Conservation (phyloP, 1,140 invertebrate species). For the Drosophila azteca region DNA sequence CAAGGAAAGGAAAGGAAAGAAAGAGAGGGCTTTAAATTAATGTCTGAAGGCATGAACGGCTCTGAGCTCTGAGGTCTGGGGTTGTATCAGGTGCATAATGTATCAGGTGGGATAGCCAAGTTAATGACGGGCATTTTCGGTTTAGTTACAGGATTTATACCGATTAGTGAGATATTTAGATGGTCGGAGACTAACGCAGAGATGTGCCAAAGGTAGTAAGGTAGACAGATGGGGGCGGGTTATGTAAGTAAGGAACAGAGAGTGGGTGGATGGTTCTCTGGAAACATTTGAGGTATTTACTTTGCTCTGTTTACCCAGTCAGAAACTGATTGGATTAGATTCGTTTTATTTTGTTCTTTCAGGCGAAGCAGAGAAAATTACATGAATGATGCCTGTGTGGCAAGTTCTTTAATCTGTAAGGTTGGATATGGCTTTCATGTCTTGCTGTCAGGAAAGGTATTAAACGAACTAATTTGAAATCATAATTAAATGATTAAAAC, state of each 20-base stretch:
- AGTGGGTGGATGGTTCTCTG: not conserved
- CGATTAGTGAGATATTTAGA: conserved; percentile 33
- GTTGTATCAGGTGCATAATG: conserved; percentile 42
- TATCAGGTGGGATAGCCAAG: conserved; percentile 26
- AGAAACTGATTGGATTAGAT: conserved; percentile 33
- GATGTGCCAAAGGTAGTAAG: conserved; percentile 5
- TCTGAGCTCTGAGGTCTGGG: not conserved
- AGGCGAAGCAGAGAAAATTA: no score
- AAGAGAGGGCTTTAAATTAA: conserved; percentile 44
- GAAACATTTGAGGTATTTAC: not conserved
- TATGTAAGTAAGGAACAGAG: not conserved
- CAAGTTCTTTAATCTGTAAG: no score
- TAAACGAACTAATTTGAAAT: no score
- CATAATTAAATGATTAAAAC: no score
- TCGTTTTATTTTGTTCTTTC: no score
- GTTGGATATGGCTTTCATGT: no score
- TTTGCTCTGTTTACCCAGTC: not conserved
- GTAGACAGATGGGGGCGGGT: not conserved
- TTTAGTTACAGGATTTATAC: conserved; percentile 55
- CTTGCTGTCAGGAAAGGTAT: no score
- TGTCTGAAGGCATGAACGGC: conserved; percentile 14
- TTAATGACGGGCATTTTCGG: conserved; percentile 48
- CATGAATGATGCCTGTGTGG: no score
- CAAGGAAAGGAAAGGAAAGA: conserved; percentile 10
- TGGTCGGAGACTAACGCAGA: not conserved